Evolutionary conservation across 2,888 invertebrate genomes (phyloP).

Genomic region (Drosophila borealis): DNA sequence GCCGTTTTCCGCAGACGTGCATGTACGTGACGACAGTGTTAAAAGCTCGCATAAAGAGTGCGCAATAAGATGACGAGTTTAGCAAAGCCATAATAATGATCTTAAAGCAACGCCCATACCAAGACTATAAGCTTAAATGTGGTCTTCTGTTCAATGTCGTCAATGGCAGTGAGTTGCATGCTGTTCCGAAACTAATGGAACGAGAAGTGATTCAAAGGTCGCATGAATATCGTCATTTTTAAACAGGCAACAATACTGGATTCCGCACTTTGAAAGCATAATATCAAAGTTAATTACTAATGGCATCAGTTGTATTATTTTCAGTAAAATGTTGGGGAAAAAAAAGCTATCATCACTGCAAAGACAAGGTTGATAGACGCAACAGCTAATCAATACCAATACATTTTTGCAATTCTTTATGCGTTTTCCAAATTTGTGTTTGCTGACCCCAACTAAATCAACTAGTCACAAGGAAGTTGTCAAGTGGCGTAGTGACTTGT

Average conservation of each 20-base stretch:
- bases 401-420: neutral
- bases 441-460: neutral
- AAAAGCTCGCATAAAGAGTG: neutral
- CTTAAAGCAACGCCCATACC: neutral
- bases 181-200: too few relatives aligned
- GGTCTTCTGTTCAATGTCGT: too few relatives aligned
- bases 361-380: conserved; percentile 66
- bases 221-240: too few relatives aligned
- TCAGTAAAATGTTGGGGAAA: conserved; percentile 67
- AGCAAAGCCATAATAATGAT: neutral
- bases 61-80: neutral
- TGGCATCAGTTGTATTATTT: conserved; percentile 30
- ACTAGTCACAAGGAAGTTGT: too few relatives aligned
- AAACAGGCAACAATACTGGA: too few relatives aligned
- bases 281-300: neutral
- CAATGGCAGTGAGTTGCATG: too few relatives aligned
- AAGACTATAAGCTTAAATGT: too few relatives aligned
- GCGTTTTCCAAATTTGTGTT: neutral
- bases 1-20: neutral
- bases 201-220: too few relatives aligned
- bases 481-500: too few relatives aligned
- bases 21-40: neutral
- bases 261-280: too few relatives aligned
- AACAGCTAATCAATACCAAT: conserved; percentile 21
- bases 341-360: conserved; percentile 71